phyloP scores from a whole-genome alignment of 1,140 invertebrate species.

The Papilio helenus region DNA sequence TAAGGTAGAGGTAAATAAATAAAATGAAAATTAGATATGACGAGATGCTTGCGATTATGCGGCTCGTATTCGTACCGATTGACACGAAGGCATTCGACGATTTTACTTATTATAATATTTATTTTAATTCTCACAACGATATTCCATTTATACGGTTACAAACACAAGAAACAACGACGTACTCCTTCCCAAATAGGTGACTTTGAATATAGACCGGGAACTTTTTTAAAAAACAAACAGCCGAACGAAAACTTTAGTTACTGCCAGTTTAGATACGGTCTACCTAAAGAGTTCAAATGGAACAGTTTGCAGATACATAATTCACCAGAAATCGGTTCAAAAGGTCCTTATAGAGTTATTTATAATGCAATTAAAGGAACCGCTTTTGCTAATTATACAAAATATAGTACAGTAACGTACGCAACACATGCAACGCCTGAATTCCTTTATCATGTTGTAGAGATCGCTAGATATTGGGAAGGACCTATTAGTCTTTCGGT shows the following conservation, averaged over 20 bases:
- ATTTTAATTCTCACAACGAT: slow-evolving; percentile 62
- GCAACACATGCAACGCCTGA: slow-evolving; percentile 90
- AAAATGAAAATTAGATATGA: slow-evolving; percentile 68
- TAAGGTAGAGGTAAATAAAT: neutral
- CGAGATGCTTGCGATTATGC: slow-evolving; percentile 71
- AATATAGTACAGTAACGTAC: slow-evolving; percentile 84
- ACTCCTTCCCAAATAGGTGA: slow-evolving; percentile 58
- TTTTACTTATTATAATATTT: slow-evolving; percentile 61
- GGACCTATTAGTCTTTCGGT: slow-evolving; percentile 89
- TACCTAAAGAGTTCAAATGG: slow-evolving; percentile 84
- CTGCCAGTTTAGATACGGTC: slow-evolving; percentile 86
- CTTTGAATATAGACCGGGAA: slow-evolving; percentile 79
- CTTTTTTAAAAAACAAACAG: slow-evolving; percentile 81
- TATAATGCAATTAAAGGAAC: slow-evolving; percentile 85
- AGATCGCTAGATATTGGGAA: slow-evolving; percentile 88
- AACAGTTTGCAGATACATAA: slow-evolving; percentile 67
- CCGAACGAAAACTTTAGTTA: slow-evolving; percentile 83
- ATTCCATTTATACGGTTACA: slow-evolving; percentile 66
- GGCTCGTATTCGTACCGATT: slow-evolving; percentile 71
- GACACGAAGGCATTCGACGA: slow-evolving; percentile 63
- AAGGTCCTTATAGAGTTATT: slow-evolving; percentile 85
- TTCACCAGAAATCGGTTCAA: slow-evolving; percentile 83
- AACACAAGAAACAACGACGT: slow-evolving; percentile 54
- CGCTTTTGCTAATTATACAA: slow-evolving; percentile 63
- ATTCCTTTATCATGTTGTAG: slow-evolving; percentile 87